Evolutionary conservation across 2,113 vertebrate species (phyloP).

Genomic region (Carassius auratus): DNA sequence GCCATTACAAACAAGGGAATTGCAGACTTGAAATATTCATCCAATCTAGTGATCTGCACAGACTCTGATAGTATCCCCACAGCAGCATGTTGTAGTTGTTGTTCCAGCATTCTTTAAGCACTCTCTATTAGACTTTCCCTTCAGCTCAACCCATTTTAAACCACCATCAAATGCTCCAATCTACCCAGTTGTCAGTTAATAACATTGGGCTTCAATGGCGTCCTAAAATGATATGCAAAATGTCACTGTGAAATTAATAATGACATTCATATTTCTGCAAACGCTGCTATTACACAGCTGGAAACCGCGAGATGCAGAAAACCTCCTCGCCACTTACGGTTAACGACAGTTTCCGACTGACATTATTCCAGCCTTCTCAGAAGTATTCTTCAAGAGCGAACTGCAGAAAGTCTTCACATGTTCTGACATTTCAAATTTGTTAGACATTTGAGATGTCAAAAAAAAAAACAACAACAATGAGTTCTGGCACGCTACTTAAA

Average conservation of each 20-base stretch:
- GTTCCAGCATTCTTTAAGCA: neutral
- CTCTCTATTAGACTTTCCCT: neutral
- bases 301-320: slow-evolving; percentile 35
- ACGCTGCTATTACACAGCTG: slow-evolving; percentile 49
- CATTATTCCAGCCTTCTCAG: slow-evolving; percentile 34
- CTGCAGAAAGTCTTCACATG: neutral
- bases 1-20: slow-evolving; percentile 9
- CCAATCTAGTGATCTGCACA: slow-evolving; percentile 15
- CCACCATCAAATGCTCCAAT: neutral
- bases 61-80: slow-evolving; percentile 13
- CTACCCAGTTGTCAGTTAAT: slow-evolving; percentile 38
- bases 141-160: slow-evolving; percentile 7
- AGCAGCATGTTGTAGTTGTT: slow-evolving; percentile 31
- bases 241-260: slow-evolving; percentile 58
- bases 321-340: slow-evolving; percentile 11
- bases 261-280: slow-evolving; percentile 49
- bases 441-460: slow-evolving; percentile 51
- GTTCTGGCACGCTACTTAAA: slow-evolving; percentile 53
- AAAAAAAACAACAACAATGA: slow-evolving; percentile 28
- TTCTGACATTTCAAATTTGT: slow-evolving; percentile 52
- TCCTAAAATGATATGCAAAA: slow-evolving; percentile 54
- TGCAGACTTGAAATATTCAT: slow-evolving; percentile 20
- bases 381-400: slow-evolving; percentile 26
- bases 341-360: slow-evolving; percentile 7
- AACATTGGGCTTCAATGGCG: slow-evolving; percentile 29